Evolutionary conservation across 2,113 vertebrate species (phyloP).

Genomic region (Rhinopomastus cyanomelas): DNA sequence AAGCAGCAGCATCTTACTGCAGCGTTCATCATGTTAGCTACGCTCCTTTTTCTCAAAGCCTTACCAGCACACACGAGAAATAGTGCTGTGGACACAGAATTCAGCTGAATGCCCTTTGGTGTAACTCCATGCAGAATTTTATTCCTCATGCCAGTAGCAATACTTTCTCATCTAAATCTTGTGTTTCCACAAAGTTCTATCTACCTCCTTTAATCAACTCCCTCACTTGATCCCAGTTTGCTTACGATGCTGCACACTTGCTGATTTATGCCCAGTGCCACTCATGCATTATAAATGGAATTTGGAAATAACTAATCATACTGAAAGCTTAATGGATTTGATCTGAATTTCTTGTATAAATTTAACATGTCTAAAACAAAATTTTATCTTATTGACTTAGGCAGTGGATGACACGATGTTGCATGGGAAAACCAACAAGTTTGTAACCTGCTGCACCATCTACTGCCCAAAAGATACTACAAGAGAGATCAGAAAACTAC

Average conservation of each 20-base stretch:
- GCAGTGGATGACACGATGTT: neutral
- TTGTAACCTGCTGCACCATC: slow-evolving; percentile 31
- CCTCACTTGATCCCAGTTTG: neutral
- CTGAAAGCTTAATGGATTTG: neutral
- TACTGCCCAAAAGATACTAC: slow-evolving; percentile 35
- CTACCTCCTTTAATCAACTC: neutral
- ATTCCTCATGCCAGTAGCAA: neutral
- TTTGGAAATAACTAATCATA: neutral
- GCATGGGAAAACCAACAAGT: neutral
- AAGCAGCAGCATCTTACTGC: neutral
- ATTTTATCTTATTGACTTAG: neutral
- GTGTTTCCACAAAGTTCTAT: neutral
- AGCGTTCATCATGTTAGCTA: neutral
- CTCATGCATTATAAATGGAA: neutral
- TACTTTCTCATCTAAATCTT: neutral
- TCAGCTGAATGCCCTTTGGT: neutral
- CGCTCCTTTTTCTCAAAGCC: neutral
- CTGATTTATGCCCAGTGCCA: neutral
- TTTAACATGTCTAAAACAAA: neutral
- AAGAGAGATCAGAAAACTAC: neutral
- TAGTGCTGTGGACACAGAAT: neutral
- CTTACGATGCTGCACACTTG: neutral
- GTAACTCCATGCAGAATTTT: neutral
- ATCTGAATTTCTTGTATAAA: neutral
- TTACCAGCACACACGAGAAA: neutral